Conservation (phyloP, 2,113 vertebrate genomes). For the Chlamydotis undulata region DNA sequence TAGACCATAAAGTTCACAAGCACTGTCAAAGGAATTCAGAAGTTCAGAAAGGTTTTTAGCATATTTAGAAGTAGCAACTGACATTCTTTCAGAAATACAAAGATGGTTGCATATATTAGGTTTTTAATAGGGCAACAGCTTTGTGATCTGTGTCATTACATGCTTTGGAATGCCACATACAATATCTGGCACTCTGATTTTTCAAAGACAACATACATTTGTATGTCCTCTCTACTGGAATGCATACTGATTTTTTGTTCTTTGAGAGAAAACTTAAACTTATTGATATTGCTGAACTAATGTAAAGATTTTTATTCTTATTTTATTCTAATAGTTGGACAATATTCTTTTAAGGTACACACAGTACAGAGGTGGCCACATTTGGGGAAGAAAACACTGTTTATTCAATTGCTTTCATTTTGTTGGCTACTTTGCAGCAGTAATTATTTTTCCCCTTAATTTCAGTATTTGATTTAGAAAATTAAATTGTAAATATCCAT, state of each 20-base stretch:
- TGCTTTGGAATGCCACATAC: conserved; percentile 3
- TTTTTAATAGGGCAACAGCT: conserved; percentile 28
- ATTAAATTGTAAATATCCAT: background rate
- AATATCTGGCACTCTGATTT: background rate
- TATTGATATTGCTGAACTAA: background rate
- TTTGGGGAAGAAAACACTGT: background rate
- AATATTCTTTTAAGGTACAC: background rate
- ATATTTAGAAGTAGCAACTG: conserved; percentile 40
- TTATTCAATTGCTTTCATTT: background rate
- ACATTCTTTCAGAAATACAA: conserved; percentile 34
- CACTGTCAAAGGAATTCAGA: conserved; percentile 33
- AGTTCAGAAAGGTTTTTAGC: conserved; percentile 41
- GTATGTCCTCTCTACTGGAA: background rate
- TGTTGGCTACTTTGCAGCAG: background rate
- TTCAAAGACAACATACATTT: conserved; percentile 20
- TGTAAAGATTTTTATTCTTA: background rate
- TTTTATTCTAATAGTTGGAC: background rate
- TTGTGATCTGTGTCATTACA: background rate
- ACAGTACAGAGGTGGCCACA: background rate
- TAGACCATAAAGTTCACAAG: conserved; percentile 21
- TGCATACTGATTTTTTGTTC: background rate
- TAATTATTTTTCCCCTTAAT: background rate
- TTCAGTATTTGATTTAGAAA: background rate
- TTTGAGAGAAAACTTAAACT: background rate
- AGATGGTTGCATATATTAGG: conserved; percentile 24